A percentile compares a stretch with the other conserved stretches of the same genome.
Conservation (phyloP, 2,888 invertebrate species). For the Eupsilia transversa region DNA sequence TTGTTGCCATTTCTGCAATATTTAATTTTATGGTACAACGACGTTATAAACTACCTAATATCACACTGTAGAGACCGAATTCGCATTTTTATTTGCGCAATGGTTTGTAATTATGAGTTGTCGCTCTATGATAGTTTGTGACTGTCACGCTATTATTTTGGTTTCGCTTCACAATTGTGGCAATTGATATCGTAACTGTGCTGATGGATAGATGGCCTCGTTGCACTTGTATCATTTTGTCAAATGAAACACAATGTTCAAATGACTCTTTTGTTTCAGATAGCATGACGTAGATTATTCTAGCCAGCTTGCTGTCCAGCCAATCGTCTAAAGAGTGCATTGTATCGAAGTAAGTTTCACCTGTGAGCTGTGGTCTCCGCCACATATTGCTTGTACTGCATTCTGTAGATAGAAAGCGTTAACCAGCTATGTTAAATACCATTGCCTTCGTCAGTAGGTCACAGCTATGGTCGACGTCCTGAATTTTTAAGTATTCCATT, state of each 20-base stretch:
- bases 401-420: constrained; percentile 61
- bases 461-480: constrained; percentile 80
- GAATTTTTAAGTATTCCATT: constrained; percentile 89
- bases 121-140: constrained; percentile 46
- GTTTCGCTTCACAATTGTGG: constrained; percentile 68
- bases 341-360: constrained; percentile 55
- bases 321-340: constrained; percentile 42
- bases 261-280: constrained; percentile 77
- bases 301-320: constrained; percentile 48
- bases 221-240: constrained; percentile 60
- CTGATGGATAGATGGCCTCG: constrained; percentile 68
- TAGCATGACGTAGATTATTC: constrained; percentile 78
- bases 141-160: constrained; percentile 63
- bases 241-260: constrained; percentile 44
- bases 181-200: constrained; percentile 67
- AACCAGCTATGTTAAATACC: constrained; percentile 69
- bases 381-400: constrained; percentile 37
- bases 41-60: constrained; percentile 24
- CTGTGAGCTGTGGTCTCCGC: constrained; percentile 43
- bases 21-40: constrained; percentile 12
- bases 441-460: constrained; percentile 79
- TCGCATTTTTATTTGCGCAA: constrained; percentile 46
- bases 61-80: constrained; percentile 27
- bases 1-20: constrained; percentile 1
- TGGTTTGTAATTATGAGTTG: constrained; percentile 48